Conservation (phyloP, 2,888 invertebrate species). For the Lithophane ornitopus region DNA sequence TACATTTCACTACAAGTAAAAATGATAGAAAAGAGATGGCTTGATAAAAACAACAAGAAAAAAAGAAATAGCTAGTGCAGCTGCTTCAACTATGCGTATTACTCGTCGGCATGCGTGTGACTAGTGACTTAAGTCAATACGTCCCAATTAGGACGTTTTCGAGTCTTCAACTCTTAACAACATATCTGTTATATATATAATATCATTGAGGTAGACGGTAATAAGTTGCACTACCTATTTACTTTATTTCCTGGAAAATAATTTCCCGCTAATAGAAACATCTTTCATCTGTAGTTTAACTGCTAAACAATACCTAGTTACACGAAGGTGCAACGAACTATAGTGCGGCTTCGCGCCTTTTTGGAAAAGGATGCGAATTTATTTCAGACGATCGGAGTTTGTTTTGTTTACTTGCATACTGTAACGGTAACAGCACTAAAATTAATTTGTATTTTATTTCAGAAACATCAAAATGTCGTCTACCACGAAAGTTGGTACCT, state of each 20-base stretch:
- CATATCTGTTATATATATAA: too few relatives aligned
- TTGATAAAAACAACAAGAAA: too few relatives aligned
- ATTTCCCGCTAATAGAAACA: background rate
- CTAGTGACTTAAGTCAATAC: too few relatives aligned
- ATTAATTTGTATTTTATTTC: constrained; percentile 17
- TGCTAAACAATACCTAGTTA: constrained; percentile 38
- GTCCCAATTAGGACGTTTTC: too few relatives aligned
- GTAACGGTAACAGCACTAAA: too few relatives aligned
- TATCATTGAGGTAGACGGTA: background rate
- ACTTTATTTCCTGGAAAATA: background rate
- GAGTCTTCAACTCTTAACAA: too few relatives aligned
- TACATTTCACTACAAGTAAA: too few relatives aligned
- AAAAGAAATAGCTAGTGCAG: too few relatives aligned
- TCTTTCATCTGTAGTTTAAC: constrained; percentile 7
- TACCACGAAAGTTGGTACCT: constrained; percentile 1
- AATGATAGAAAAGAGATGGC: too few relatives aligned
- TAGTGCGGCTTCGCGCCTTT: constrained; percentile 12
- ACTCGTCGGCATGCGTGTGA: too few relatives aligned
- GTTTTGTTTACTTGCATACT: background rate
- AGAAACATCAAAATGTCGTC: background rate
- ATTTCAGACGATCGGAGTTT: background rate
- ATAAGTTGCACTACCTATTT: background rate
- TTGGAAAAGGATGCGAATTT: constrained; percentile 15
- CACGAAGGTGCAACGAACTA: constrained; percentile 51
- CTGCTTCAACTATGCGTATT: too few relatives aligned